Evolutionary conservation across 2,113 vertebrate genomes (phyloP).

Genomic region (Argyrosomus japonicus): DNA sequence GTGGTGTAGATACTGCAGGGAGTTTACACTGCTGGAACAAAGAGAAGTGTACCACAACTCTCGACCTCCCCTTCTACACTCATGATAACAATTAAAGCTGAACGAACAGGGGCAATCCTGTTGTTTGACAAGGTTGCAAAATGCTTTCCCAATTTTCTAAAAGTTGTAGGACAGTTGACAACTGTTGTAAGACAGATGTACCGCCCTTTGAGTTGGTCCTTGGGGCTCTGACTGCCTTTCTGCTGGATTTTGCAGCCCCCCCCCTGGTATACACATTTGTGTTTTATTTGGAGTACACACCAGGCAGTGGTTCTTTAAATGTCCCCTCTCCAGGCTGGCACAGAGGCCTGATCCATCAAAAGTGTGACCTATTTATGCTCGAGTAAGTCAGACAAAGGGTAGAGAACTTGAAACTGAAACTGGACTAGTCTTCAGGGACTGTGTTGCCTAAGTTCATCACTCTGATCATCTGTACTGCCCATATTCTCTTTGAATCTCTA

Average conservation of each 20-base stretch:
- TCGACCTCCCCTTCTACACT: background rate
- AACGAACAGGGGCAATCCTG: background rate
- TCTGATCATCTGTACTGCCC: conserved; percentile 29
- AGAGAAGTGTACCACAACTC: background rate
- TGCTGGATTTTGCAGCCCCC: background rate
- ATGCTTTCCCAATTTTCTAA: background rate
- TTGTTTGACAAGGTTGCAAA: background rate
- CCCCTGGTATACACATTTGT: background rate
- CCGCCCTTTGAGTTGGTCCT: background rate
- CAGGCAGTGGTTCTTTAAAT: background rate
- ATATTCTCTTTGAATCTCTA: conserved; percentile 15
- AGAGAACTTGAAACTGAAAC: background rate
- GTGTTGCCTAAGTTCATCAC: conserved; percentile 19
- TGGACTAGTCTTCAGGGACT: background rate
- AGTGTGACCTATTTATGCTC: conserved; percentile 5
- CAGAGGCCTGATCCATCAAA: conserved; percentile 12
- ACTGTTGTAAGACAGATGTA: background rate
- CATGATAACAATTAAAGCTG: background rate
- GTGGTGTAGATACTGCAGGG: background rate
- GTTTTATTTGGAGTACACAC: conserved; percentile 2
- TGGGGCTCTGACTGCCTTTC: background rate
- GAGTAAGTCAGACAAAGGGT: background rate
- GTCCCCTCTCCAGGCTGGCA: background rate
- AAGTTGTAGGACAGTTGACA: background rate
- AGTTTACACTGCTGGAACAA: conserved; percentile 4